Conservation (phyloP, 2,888 invertebrate genomes). For the Bhutanitis thaidina region DNA sequence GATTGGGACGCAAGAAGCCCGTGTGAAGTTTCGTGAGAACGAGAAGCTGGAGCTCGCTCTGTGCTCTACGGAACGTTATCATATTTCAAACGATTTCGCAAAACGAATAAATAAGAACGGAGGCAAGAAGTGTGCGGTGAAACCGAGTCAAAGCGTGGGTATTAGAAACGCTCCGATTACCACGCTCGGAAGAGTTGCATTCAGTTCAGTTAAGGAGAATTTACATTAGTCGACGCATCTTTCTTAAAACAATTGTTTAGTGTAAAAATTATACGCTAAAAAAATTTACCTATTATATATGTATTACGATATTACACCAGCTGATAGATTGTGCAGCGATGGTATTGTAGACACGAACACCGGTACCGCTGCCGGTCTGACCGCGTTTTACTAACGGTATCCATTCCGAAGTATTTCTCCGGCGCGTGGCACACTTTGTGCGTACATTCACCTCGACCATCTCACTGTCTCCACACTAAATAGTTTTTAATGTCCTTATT, state of each 20-base stretch:
- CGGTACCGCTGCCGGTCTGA: slow-evolving; percentile 68
- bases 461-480: slow-evolving; percentile 49
- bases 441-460: slow-evolving; percentile 76
- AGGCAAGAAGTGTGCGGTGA: slow-evolving; percentile 79
- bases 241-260: background rate
- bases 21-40: slow-evolving; percentile 73
- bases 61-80: slow-evolving; percentile 71
- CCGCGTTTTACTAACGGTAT: slow-evolving; percentile 79
- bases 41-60: slow-evolving; percentile 47
- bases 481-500: slow-evolving; percentile 20
- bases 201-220: slow-evolving; percentile 28
- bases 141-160: slow-evolving; percentile 77
- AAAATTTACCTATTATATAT: too few relatives aligned
- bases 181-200: slow-evolving; percentile 53
- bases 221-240: slow-evolving; percentile 14
- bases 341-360: slow-evolving; percentile 48
- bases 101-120: slow-evolving; percentile 75
- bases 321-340: slow-evolving; percentile 10
- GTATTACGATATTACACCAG: too few relatives aligned
- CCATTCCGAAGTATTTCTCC: slow-evolving; percentile 74
- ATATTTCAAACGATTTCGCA: slow-evolving; percentile 79
- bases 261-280: too few relatives aligned
- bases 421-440: slow-evolving; percentile 76
- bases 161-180: slow-evolving; percentile 80
- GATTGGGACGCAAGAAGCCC: slow-evolving; percentile 52